A percentile compares a stretch with the other conserved stretches of the same genome.
Conservation (phyloP, 2,797 vertebrate genomes). For the Platalea minor region DNA sequence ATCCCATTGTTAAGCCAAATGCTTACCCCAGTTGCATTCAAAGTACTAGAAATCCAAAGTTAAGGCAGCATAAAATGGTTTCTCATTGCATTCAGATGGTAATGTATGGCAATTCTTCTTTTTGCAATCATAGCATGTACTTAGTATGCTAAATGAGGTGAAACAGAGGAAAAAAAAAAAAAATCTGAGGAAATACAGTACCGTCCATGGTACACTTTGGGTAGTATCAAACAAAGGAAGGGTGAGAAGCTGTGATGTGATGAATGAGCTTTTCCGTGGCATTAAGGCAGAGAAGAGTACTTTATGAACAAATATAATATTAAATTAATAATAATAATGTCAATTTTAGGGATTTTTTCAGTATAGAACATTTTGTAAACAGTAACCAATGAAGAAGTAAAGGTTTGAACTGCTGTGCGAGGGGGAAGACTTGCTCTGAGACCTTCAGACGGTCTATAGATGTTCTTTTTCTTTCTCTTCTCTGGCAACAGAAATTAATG, state of each 20-base stretch:
- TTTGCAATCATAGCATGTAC: not conserved
- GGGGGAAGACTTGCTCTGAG: not conserved
- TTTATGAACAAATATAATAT: not conserved
- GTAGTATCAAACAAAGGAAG: not conserved
- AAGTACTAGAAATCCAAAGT: conserved; percentile 49
- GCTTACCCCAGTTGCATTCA: conserved; percentile 18
- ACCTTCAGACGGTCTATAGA: not conserved
- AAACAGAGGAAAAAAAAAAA: not conserved
- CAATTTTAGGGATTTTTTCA: not conserved
- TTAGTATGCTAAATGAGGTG: conserved; percentile 3
- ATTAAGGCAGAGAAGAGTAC: not conserved
- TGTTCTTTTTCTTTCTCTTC: not conserved
- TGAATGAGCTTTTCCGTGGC: not conserved
- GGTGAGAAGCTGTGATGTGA: not conserved
- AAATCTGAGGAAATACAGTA: not conserved
- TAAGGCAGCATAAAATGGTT: conserved; percentile 42
- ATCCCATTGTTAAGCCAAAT: conserved; percentile 52
- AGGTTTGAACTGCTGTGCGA: not conserved
- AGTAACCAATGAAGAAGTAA: not conserved
- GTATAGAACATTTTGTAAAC: not conserved
- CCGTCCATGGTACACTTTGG: not conserved
- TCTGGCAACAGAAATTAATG: not conserved
- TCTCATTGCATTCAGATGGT: conserved; percentile 27
- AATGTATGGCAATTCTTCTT: not conserved
- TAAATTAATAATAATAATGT: not conserved